These are phyloP conservation scores for Cercopithecus hamlyni DNA, from an alignment of 2,797 vertebrate species.

Conservation along the genomic window DNA sequence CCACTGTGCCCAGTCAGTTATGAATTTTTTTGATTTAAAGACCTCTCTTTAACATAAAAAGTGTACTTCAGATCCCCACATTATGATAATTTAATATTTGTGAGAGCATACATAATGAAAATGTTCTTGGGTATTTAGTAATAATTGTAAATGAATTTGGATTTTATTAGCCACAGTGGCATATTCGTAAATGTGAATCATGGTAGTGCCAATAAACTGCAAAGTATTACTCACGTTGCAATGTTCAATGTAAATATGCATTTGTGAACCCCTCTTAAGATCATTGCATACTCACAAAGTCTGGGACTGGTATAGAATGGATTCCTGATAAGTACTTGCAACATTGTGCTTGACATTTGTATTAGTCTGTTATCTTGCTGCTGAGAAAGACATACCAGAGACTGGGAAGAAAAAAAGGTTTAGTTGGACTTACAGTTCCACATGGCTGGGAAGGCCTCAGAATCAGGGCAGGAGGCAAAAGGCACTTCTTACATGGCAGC, in stretches of 20 bases:
- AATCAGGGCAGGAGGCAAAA: too few relatives aligned
- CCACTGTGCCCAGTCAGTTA: background rate
- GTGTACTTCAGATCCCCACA: background rate
- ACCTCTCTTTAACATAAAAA: background rate
- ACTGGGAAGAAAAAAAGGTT: background rate
- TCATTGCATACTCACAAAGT: background rate
- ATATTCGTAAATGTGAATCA: background rate
- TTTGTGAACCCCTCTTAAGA: background rate
- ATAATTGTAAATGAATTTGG: background rate
- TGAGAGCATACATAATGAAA: background rate
- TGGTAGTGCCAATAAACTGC: too few relatives aligned
- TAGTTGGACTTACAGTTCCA: background rate
- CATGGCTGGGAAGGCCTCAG: too few relatives aligned
- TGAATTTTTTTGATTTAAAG: background rate
- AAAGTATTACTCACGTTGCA: background rate
- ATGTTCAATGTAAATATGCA: background rate
- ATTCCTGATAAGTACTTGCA: background rate
- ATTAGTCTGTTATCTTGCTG: background rate
- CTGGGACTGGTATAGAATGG: background rate
- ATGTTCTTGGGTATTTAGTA: background rate
- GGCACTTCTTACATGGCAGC: background rate
- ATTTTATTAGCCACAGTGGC: background rate
- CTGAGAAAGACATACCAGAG: background rate
- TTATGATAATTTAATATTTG: background rate
- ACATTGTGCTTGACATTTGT: background rate